Base-by-base conservation (phyloP, 2,113 vertebrate species). In the Helogale parvula region DNA sequence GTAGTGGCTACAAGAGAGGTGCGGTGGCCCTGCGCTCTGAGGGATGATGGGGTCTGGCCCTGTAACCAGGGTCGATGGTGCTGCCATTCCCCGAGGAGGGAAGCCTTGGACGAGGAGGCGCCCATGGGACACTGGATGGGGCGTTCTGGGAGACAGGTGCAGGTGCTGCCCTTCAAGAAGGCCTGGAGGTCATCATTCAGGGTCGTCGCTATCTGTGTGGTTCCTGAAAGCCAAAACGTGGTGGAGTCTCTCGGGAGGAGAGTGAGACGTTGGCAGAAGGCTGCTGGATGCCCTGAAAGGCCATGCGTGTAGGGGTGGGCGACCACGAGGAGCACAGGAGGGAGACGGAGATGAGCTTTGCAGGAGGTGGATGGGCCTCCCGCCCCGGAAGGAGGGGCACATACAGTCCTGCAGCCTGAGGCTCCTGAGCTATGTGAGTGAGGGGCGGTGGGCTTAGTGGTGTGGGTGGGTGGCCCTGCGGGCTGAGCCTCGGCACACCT, bases 221-320 rank as follows among this genome's bases (percentile, higher is more conserved):
- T 66, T 14, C 65, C 45, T 27, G 65, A 76, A 76, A 47, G 19
- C 38, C 5, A 29, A 31, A 47, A 19, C 0, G 0, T 1, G 23
- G 66, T 3, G 27, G 10, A 35, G 66, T 52, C 35, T 5, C 10
- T 33, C 12, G 79, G 72, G 74, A 35, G 29, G 33, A 31, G 54
- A 76, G 16, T 14, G 38, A 88, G 87, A 77, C 14, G 9, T 47
- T 57, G 31, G 50, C 27, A 23, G 57, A 71, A n/a, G 29, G 21
- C 5, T 1, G 4, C 14, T 0, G 25, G 41, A 25, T 45, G 15
- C 35, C 35, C 38, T 13, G 33, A 38, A 29, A 57, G 87, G 27
- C 27, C 25, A 5, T 54, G 41, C 4, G 0, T 15, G 3, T 0
- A 0, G 17, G 11, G 15, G 57, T 12, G 1, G 15, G 57, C 14